phyloP scores from a whole-genome alignment of 2,113 vertebrate genomes.

The Plectropomus leopardus region DNA sequence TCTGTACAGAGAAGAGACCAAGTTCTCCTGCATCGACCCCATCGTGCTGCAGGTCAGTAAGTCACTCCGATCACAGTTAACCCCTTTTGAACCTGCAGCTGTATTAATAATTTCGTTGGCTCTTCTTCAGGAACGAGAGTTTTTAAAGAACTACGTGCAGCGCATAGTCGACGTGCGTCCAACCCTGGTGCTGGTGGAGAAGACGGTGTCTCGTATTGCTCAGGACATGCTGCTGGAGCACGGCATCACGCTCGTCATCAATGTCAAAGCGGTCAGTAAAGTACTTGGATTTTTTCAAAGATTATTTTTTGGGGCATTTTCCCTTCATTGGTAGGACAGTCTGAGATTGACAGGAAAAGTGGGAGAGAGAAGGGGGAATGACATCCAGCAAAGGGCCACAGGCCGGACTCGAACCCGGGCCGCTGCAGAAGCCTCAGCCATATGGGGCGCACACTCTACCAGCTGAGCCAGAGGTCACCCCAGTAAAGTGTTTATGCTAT shows the following conservation, averaged over 20 bases:
- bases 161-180: constrained; percentile 96
- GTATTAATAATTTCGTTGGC: neutral
- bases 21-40: constrained; percentile 98
- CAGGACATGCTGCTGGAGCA: constrained; percentile 98
- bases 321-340: no score
- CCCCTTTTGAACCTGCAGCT: no score
- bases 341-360: no score
- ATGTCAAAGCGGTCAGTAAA: constrained; percentile 93
- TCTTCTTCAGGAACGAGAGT: constrained; percentile 91
- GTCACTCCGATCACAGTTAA: neutral
- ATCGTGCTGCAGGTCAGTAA: constrained; percentile 94
- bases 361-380: no score
- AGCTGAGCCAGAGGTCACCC: no score
- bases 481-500: no score
- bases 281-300: no score
- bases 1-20: constrained; percentile 97
- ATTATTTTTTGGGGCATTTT: no score
- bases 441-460: no score
- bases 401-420: no score
- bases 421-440: no score
- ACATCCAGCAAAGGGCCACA: no score
- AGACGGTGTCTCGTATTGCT: constrained; percentile 97
- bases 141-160: constrained; percentile 98
- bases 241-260: constrained; percentile 96
- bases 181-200: constrained; percentile 96